Percentiles rank a stretch among this genome's conserved stretches.
phyloP scores from a whole-genome alignment of 2,797 vertebrate genomes.

The Pitangus sulphuratus region DNA sequence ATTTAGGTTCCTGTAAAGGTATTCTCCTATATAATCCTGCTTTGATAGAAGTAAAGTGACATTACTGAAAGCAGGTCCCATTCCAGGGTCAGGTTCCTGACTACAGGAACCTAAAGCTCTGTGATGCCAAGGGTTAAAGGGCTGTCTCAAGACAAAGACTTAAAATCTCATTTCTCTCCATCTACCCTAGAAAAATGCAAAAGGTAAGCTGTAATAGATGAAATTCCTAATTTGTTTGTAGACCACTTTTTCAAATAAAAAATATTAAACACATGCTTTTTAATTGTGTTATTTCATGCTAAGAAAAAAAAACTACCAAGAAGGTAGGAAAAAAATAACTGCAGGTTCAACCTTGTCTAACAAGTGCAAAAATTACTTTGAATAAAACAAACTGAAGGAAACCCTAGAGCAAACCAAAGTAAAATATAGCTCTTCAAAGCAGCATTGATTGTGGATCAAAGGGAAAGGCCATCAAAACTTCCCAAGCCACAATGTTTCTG shows the following conservation, averaged over 20 bases:
- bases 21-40: not conserved
- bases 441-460: constrained; percentile 71
- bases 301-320: not conserved
- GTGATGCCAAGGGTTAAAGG: not conserved
- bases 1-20: not conserved
- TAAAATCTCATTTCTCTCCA: not conserved
- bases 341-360: not conserved
- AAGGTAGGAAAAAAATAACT: not conserved
- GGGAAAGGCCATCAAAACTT: constrained; percentile 71
- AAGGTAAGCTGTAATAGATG: not conserved
- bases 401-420: constrained; percentile 61
- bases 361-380: constrained; percentile 63
- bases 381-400: constrained; percentile 60
- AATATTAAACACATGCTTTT: not conserved
- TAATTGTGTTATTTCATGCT: not conserved
- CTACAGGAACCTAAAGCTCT: not conserved
- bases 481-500: constrained; percentile 62
- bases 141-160: not conserved
- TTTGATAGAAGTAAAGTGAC: not conserved
- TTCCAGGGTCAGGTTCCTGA: not conserved
- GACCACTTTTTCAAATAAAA: not conserved
- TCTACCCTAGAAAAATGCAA: not conserved
- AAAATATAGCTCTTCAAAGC: constrained; percentile 65
- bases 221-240: not conserved
- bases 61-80: not conserved